These are phyloP conservation scores for Euzophera pinguis DNA, from an alignment of 2,888 invertebrate species.

Conservation along the genomic window DNA sequence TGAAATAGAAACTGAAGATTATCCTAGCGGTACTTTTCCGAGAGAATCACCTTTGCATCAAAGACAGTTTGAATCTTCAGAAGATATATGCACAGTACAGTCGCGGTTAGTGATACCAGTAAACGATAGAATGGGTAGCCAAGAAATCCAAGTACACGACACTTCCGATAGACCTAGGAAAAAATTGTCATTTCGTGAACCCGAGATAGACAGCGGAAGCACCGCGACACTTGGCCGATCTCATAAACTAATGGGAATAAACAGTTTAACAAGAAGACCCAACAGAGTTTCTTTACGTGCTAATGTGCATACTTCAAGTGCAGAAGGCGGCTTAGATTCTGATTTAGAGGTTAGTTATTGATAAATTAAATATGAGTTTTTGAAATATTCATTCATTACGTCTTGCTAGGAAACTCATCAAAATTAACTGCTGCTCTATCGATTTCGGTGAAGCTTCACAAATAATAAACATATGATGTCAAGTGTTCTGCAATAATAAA, in stretches of 20 bases:
- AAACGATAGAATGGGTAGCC: slow-evolving; percentile 55
- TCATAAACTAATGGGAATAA: slow-evolving; percentile 68
- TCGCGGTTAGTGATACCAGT: slow-evolving; percentile 64
- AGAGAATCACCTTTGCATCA: slow-evolving; percentile 45
- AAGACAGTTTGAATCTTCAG: slow-evolving; percentile 55
- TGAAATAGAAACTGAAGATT: slow-evolving; percentile 48
- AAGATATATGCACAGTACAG: slow-evolving; percentile 58
- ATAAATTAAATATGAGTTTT: neutral
- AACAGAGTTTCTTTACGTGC: slow-evolving; percentile 52
- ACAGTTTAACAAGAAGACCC: slow-evolving; percentile 55
- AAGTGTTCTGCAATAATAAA: slow-evolving; percentile 32
- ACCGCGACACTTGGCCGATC: slow-evolving; percentile 59
- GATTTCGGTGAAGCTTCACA: too few relatives aligned
- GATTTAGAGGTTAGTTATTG: slow-evolving; percentile 77
- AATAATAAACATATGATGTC: slow-evolving; percentile 7
- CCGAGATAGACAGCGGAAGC: slow-evolving; percentile 81
- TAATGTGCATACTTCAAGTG: slow-evolving; percentile 60
- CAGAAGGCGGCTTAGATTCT: slow-evolving; percentile 80
- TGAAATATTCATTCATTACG: too few relatives aligned
- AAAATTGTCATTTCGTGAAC: slow-evolving; percentile 92
- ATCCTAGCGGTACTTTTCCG: slow-evolving; percentile 38
- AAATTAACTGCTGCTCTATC: too few relatives aligned
- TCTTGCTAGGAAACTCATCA: too few relatives aligned
- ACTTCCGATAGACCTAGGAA: slow-evolving; percentile 84
- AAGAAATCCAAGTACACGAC: slow-evolving; percentile 52